phyloP scores from a whole-genome alignment of 2,113 vertebrate species.

The Alces alces region DNA sequence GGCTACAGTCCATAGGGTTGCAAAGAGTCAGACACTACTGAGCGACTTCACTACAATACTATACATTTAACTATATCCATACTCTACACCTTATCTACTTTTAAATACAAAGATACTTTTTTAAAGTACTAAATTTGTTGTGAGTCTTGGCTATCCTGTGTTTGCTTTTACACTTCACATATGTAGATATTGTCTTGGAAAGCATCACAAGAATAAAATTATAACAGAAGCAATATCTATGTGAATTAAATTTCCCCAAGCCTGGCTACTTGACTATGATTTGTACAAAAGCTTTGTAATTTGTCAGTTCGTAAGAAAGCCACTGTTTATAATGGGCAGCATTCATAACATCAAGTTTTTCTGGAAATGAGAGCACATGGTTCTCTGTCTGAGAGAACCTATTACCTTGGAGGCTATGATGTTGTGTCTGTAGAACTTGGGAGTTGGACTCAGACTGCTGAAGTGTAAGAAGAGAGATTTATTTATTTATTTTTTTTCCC shows the following conservation, averaged over 20 bases:
- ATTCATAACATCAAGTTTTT: background rate
- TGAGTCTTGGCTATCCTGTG: background rate
- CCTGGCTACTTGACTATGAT: background rate
- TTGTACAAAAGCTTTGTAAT: background rate
- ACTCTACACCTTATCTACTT: background rate
- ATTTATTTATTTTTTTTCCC: background rate
- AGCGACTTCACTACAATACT: background rate
- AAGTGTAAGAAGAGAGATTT: background rate
- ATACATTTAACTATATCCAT: background rate
- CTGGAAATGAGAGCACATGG: background rate
- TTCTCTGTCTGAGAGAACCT: background rate
- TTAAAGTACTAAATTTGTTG: background rate
- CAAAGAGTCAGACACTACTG: background rate
- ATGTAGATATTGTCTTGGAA: background rate
- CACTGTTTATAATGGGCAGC: background rate
- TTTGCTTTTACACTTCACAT: background rate
- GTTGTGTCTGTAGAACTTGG: rapidly evolving
- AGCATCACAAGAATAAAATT: background rate
- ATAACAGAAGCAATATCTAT: background rate
- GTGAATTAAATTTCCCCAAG: background rate
- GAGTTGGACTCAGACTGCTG: background rate
- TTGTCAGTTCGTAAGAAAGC: rapidly evolving
- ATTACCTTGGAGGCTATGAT: rapidly evolving
- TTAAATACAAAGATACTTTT: background rate
- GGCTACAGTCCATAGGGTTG: background rate